Evolutionary conservation across 2,797 vertebrate species (phyloP), one percentile per base, ranked within the genome.

Genomic region (Adrianichthys oophorus): DNA sequence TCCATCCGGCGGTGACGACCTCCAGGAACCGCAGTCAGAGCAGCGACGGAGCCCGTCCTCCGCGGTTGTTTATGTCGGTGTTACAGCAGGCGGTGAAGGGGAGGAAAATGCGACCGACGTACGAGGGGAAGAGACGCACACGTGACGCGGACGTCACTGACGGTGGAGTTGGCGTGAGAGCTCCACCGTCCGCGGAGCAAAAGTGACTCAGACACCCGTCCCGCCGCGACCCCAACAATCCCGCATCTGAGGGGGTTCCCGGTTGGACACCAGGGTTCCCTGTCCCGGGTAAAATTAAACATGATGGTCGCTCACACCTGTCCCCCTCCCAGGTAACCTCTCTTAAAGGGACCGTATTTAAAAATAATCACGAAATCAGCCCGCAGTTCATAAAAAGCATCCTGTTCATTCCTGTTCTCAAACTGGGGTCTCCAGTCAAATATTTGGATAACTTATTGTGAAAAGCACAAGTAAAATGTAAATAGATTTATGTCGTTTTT

Each of bases 81-180:
- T 78, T 66, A 55, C 65, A 74, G 78, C 79, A 80, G 70, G 66
- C 83, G 60, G 85, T 57, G 76, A 68, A 80, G 84, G 82, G 80
- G 89, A 89, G 89, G 88, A 91, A 92, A 91, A 91, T 78, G 90
- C 90, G 87, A 84, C 87, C 79, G 86, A 89, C 89, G 89, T 90
- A 86, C 90, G 59, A 87, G 90, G 87, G 76, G 72, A 80, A 88
- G 78, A 90, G 85, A 72, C 86, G 83, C 74, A 78, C 92, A 93
- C 90, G 91, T 93, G 92, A 90, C 65, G 68, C 70, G 41, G 63
- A 91, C 92, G 92, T 93, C 92, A 92, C 86, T 78, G 86, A 84
- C 89, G 83, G 80, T 88, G 76, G 86, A 83, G 82, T 88, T 89
- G 85, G 82, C 87, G 88, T 89, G 86, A 84, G 80, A 57, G 86